Evolutionary conservation across 2,888 invertebrate species (phyloP).

Genomic region (Dynastes grantii): DNA sequence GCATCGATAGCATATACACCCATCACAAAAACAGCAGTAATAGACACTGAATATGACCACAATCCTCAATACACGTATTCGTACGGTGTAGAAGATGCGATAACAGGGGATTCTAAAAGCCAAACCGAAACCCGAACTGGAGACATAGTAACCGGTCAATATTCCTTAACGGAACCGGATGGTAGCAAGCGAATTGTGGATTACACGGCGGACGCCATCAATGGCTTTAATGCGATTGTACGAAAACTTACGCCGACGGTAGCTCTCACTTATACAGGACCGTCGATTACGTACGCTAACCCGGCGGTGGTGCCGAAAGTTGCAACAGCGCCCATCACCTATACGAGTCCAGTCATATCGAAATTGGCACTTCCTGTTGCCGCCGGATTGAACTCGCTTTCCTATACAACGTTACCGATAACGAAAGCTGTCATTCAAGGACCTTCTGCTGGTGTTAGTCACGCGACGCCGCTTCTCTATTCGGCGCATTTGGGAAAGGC

Average conservation of each 20-base stretch:
- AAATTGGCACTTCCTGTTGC: constrained; percentile 62
- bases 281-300: constrained; percentile 23
- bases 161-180: constrained; percentile 75
- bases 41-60: constrained; percentile 64
- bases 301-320: constrained; percentile 37
- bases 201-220: constrained; percentile 73
- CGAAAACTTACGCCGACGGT: constrained; percentile 69
- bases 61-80: constrained; percentile 74
- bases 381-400: constrained; percentile 15
- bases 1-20: constrained; percentile 32
- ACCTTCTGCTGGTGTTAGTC: constrained; percentile 24
- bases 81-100: constrained; percentile 74
- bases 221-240: constrained; percentile 75
- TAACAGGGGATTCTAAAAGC: constrained; percentile 74
- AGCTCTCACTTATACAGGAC: constrained; percentile 60
- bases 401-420: constrained; percentile 25
- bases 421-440: constrained; percentile 43
- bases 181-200: constrained; percentile 78
- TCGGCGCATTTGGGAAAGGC: constrained; percentile 31
- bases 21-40: constrained; percentile 47
- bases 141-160: constrained; percentile 76
- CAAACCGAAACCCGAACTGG: constrained; percentile 79
- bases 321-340: constrained; percentile 54
- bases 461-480: constrained; percentile 29
- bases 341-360: constrained; percentile 20